Conservation (phyloP, 2,888 invertebrate genomes). For the Minunthozetes semirufus region DNA sequence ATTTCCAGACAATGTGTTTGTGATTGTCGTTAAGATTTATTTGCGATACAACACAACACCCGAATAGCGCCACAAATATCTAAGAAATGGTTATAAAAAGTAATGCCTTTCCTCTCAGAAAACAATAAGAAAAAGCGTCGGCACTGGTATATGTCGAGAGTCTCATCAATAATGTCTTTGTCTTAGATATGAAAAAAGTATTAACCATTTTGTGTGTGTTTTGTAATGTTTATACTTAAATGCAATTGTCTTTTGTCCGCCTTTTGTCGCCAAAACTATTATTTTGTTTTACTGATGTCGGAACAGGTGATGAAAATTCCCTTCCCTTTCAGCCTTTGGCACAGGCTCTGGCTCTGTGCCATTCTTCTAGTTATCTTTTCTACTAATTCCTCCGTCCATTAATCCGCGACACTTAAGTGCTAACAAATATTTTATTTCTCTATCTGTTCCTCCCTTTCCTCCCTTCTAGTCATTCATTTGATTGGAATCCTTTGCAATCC, state of each 20-base stretch:
- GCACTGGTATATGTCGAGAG: not conserved
- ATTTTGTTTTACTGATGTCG: not conserved
- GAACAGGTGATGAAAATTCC: conserved; percentile 18
- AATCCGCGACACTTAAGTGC: not conserved
- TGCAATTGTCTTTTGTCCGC: not conserved
- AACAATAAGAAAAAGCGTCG: not conserved
- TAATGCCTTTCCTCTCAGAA: not conserved
- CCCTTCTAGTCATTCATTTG: not conserved
- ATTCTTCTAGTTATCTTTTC: not conserved
- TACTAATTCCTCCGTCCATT: conserved; percentile 14
- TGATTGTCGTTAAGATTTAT: conserved; percentile 10
- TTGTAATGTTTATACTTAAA: not conserved
- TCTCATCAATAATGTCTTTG: conserved; percentile 13
- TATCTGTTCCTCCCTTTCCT: not conserved
- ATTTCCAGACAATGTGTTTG: not conserved
- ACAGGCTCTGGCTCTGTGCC: not conserved
- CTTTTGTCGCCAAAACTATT: not conserved
- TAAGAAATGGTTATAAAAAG: not conserved
- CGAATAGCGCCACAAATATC: not conserved
- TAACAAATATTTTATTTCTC: conserved; percentile 9
- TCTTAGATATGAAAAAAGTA: not conserved
- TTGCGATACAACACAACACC: not conserved
- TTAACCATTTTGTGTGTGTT: not conserved
- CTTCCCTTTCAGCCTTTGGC: not conserved
- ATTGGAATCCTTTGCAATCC: not conserved